Evolutionary conservation across 2,888 invertebrate genomes (phyloP).

Genomic region (Margaritifera margaritifera): DNA sequence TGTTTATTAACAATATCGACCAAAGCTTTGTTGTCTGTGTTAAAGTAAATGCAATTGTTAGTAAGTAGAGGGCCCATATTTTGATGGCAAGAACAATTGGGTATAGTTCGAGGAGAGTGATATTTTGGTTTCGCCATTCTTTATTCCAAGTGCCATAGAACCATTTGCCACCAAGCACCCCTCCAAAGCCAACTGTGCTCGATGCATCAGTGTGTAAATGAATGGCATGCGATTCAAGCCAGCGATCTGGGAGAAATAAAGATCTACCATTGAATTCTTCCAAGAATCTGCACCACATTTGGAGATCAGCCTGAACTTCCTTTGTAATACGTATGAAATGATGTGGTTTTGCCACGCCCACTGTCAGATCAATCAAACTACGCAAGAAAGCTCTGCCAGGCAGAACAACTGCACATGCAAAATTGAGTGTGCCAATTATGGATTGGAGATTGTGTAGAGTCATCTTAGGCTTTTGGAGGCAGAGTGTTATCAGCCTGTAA

Average conservation of each 20-base stretch:
- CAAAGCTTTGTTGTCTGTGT: too few relatives aligned
- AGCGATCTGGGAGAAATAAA: background rate
- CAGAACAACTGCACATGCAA: slow-evolving; percentile 11
- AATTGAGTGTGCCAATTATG: slow-evolving; percentile 14
- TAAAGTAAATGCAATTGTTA: too few relatives aligned
- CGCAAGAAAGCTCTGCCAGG: slow-evolving; percentile 13
- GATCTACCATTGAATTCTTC: background rate
- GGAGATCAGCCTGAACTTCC: background rate
- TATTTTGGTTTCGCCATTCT: too few relatives aligned
- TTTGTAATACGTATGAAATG: background rate
- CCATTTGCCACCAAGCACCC: too few relatives aligned
- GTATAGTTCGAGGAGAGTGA: too few relatives aligned
- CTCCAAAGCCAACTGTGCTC: too few relatives aligned
- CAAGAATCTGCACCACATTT: background rate
- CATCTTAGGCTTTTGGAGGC: background rate
- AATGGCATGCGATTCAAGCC: background rate
- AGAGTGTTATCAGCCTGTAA: background rate
- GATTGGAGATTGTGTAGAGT: slow-evolving; percentile 12
- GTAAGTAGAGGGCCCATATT: too few relatives aligned
- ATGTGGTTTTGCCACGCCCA: background rate
- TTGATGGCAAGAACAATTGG: too few relatives aligned
- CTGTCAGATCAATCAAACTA: background rate
- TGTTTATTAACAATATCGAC: too few relatives aligned
- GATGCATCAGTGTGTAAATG: too few relatives aligned
- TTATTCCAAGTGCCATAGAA: too few relatives aligned